Evolutionary conservation across 2,888 invertebrate genomes (phyloP), one percentile per base, ranked within the genome.

Genomic region (Tillus elongatus): DNA sequence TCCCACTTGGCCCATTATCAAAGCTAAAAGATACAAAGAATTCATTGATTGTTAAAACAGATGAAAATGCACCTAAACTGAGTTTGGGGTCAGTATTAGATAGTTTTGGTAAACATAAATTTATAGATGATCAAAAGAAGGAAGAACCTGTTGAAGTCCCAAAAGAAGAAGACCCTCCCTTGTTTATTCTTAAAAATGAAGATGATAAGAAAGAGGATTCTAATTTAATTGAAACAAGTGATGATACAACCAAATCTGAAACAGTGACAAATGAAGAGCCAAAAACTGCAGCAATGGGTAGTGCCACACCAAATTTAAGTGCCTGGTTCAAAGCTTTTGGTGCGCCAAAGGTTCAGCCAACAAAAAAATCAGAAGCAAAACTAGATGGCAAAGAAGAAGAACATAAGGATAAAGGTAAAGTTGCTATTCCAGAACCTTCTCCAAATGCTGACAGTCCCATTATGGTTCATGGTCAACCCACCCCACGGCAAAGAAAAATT

Each of bases 311-410:
- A 1, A 88, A 90, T 66, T 69, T 88, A 37, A 89, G 87, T 58
- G 90, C 88, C 15, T 91, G 90, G 90, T 86, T 90, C 44, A 89
- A 88, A 64, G 90, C 90, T 0, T 90, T 91, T 58, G 89, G 90
- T 6, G 83, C 84, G 1, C 89, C 90, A 1, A 88, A 88, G 64
- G 73, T 70, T 42, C 69, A 75, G 41, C 59, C 70, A 2, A 72
- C 72, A 31, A 83, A 82, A 58, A 84, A 79, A 58, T 56, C 66
- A 1, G 77, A 78, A 9, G 70, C 73, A 13, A 56, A 63, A 13
- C 70, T 73, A 2, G 65, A 63, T 6, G 40, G 42, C 14, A 64
- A 61, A 34, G 60, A 53, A 30, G 43, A 57, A 24, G 64, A 67
- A 26, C 50, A 51, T 13, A 60, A 65, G 39, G 73, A 73, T 15